Evolutionary conservation across 2,113 vertebrate genomes (phyloP).

Genomic region (Noctilio leporinus): DNA sequence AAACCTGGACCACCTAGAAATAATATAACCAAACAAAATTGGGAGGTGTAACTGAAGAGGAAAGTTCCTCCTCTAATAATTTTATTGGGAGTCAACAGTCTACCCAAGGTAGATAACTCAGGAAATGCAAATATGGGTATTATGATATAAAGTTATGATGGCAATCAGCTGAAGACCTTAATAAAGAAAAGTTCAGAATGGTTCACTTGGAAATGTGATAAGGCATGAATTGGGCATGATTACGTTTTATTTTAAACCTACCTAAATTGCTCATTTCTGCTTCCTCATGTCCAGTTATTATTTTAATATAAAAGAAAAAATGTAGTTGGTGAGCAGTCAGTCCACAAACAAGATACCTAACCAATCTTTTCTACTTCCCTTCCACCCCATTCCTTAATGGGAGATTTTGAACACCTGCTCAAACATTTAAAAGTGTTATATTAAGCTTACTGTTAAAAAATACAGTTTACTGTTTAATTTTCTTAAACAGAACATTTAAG

Average conservation of each 20-base stretch:
- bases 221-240: not conserved
- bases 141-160: not conserved
- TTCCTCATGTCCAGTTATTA: not conserved
- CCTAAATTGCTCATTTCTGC: not conserved
- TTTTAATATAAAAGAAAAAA: not conserved
- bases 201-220: not conserved
- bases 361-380: not conserved
- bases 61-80: not conserved
- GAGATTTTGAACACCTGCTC: not conserved
- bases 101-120: not conserved
- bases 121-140: not conserved
- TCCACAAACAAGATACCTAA: not conserved
- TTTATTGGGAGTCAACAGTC: not conserved
- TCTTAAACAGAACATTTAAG: not conserved
- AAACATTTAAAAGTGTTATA: slow-evolving; percentile 2
- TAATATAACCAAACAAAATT: not conserved
- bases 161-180: not conserved
- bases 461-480: not conserved
- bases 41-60: not conserved
- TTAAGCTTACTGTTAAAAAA: not conserved
- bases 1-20: not conserved
- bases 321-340: not conserved
- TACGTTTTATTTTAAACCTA: not conserved
- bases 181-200: not conserved
- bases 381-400: not conserved